Conservation (phyloP, 1,140 invertebrate genomes). For the Littorina saxatilis region DNA sequence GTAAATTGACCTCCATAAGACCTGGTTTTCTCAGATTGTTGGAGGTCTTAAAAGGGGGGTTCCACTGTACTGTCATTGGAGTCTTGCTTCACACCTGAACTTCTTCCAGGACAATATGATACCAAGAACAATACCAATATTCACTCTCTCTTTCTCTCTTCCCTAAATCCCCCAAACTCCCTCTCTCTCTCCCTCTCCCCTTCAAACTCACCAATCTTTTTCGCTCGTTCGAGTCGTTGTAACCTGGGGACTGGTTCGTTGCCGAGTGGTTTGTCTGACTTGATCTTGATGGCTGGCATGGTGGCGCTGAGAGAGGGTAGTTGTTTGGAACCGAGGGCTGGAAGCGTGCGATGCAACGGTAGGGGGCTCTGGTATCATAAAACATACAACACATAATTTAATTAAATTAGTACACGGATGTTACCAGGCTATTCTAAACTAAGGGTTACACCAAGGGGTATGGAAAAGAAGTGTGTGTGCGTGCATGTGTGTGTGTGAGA, state of each 20-base stretch:
- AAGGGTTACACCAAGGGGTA: neutral
- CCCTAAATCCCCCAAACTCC: no score
- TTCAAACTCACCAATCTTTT: conserved; percentile 1
- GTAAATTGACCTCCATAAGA: no score
- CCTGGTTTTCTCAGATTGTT: no score
- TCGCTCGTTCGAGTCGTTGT: conserved; percentile 8
- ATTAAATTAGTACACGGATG: neutral
- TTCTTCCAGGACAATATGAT: neutral
- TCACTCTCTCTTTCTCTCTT: neutral
- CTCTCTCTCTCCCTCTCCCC: no score
- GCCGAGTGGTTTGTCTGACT: conserved; percentile 27
- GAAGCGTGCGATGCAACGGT: conserved; percentile 60
- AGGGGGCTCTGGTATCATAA: conserved; percentile 41
- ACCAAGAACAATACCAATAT: neutral
- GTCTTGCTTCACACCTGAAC: neutral
- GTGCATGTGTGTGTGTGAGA: no score
- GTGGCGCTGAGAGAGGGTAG: conserved; percentile 52
- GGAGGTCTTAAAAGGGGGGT: no score
- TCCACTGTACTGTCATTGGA: no score
- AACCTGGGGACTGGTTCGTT: conserved; percentile 17
- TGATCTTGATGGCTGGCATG: conserved; percentile 42
- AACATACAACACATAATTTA: neutral
- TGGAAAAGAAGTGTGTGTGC: neutral
- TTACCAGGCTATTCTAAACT: neutral
- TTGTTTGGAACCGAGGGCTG: conserved; percentile 50